Percentiles rank a stretch among this genome's conserved stretches.
Conservation (phyloP, 1,140 invertebrate species). For the Oscheius sp. region DNA sequence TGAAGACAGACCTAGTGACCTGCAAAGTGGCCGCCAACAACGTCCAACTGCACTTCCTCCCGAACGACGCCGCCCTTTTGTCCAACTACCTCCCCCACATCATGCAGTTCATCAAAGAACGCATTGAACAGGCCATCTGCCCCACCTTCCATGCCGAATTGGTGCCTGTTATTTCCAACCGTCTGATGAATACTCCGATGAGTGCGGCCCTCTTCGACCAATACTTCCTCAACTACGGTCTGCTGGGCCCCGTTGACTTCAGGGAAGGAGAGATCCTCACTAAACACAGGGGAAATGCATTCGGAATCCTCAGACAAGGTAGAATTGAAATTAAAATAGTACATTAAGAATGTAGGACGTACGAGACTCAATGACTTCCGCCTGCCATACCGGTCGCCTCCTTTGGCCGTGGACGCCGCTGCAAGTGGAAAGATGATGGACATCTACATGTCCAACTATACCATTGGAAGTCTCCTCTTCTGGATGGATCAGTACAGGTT, state of each 20-base stretch:
- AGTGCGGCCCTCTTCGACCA: slow-evolving; percentile 59
- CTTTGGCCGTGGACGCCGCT: slow-evolving; percentile 36
- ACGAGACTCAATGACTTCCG: slow-evolving; percentile 59
- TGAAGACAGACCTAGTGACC: slow-evolving; percentile 52
- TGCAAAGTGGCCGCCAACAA: slow-evolving; percentile 45
- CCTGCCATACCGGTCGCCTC: slow-evolving; percentile 51
- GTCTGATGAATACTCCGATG: slow-evolving; percentile 56
- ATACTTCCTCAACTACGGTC: slow-evolving; percentile 59
- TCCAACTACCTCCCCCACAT: slow-evolving; percentile 55
- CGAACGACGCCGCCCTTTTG: slow-evolving; percentile 45
- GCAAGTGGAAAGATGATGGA: slow-evolving; percentile 52
- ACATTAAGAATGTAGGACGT: slow-evolving; percentile 40
- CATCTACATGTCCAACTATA: slow-evolving; percentile 59
- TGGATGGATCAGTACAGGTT: slow-evolving; percentile 57
- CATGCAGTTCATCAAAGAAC: slow-evolving; percentile 47
- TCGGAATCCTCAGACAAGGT: slow-evolving; percentile 58
- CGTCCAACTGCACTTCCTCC: slow-evolving; percentile 29
- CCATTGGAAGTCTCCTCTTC: slow-evolving; percentile 54
- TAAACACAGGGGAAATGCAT: slow-evolving; percentile 57
- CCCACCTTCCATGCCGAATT: slow-evolving; percentile 55
- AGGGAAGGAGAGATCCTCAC: not conserved
- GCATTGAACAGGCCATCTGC: slow-evolving; percentile 55
- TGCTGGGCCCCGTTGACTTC: slow-evolving; percentile 52
- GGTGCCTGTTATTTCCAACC: slow-evolving; percentile 55
- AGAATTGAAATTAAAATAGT: not conserved